phyloP scores from a whole-genome alignment of 2,888 invertebrate genomes.

The Bedellia somnulentella region DNA sequence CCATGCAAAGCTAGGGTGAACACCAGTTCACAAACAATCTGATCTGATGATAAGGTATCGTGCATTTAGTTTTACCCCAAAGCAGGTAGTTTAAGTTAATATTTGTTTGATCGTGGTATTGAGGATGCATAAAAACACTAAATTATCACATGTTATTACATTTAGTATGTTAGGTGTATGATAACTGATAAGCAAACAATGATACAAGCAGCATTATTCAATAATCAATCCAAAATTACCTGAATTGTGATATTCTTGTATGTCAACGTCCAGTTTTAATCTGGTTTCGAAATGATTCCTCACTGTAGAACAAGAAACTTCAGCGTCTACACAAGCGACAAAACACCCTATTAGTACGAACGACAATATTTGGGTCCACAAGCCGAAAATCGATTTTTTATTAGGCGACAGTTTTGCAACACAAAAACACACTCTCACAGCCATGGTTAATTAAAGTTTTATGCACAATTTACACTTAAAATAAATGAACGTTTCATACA shows the following conservation, averaged over 20 bases:
- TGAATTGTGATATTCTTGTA: constrained; percentile 52
- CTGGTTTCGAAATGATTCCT: constrained; percentile 51
- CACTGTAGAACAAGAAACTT: constrained; percentile 52
- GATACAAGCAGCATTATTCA: no score
- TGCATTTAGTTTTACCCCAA: no score
- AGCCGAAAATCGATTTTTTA: constrained; percentile 58
- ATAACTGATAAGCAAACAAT: no score
- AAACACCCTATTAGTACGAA: constrained; percentile 39
- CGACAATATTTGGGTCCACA: constrained; percentile 46
- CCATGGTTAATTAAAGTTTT: constrained; percentile 30
- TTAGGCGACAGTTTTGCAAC: constrained; percentile 43
- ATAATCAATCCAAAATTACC: no score
- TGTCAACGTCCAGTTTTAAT: constrained; percentile 47
- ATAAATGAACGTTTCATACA: constrained; percentile 24
- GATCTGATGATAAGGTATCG: no score
- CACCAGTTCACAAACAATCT: no score
- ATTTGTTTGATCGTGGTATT: no score
- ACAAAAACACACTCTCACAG: constrained; percentile 54
- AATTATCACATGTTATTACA: no score
- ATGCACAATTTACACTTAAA: constrained; percentile 20
- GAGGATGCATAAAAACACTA: no score
- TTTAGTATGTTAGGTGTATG: no score
- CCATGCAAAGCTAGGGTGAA: no score
- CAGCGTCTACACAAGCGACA: constrained; percentile 30
- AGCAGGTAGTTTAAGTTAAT: no score